Base-by-base conservation (phyloP, 2,113 vertebrate genomes). In the Solea senegalensis region DNA sequence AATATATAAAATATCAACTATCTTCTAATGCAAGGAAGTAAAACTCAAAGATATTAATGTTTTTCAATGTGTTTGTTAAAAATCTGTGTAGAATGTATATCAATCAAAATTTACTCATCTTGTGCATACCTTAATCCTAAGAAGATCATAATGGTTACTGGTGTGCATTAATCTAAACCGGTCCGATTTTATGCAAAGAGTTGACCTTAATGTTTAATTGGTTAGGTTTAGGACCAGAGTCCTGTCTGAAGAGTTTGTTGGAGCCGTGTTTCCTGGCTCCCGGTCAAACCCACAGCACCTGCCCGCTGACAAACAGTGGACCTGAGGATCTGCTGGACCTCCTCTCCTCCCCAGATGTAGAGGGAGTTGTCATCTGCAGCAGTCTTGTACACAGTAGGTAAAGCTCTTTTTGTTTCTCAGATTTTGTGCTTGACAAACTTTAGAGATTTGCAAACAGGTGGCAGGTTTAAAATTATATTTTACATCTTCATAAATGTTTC, bases 341-440 rank as follows among this genome's bases (percentile, higher is more conserved):
- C 11, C 53, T 70, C 67, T 39, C 49, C 63, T 76, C 78, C 71
- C 86, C 90, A 88, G 90, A 92, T 92, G 90, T 92, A 90, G 90
- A 90, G 84, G 91, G 81, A 89, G 73, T 90, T 88, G 74, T 51
- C 82, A 58, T 82, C 84, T 88, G 76, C 78, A 88, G 76, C 74
- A 76, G 80, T 82, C 64, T 86, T 90, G 71, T 87, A 86, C 86
- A 90, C 80, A 69, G 87, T 90, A 82, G 16, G 84, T 86, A 11
- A 3, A 65, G 1, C 5, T 51, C 27, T 57, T 49, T 9, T 34
- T 39, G 12, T 40, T 39, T 70, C 5, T 9, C 41, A 48, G 3
- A 48, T 34, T 50, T 12, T 27, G 7, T 34, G 49, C 34, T 34
- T 34, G 5, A 34, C 26, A 27, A 34, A 40, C 10, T 27, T 62